Evolutionary conservation across 1,140 invertebrate species (phyloP), one percentile per base, ranked within the genome.

Genomic region (Plutomurus gul): DNA sequence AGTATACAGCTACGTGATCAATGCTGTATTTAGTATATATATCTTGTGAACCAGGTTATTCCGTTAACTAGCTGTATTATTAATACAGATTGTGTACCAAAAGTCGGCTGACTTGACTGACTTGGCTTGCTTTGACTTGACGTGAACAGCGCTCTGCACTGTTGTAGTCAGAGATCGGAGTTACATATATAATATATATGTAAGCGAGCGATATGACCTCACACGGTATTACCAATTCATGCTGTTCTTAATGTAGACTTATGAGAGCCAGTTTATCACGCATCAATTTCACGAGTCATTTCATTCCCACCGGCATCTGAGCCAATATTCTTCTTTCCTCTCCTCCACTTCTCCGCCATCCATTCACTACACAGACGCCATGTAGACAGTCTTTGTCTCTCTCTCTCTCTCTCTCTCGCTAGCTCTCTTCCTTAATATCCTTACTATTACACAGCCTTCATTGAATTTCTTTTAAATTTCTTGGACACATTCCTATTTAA

Each of bases 271-370:
- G 70, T 72, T 72, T 72, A 72, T 72, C 70, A 72, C 16, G 70
- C 70, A 72, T 72, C 70, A 72, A 72, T 72, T 72, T 72, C 70
- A 72, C 70, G 70, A 72, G 37, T 72, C 70, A 72, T 72, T 72
- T 72, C 70, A 72, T 65, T 65, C 56, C 56, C 56, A 33, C 56
- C 56, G 56, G 27, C 56, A 65, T 65, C 27, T 27, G 16, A 27
- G 27, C 25, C 56, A 65, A 65, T 65, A 65, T 65, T 65, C 56
- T 65, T 65, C 25, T 65, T 33, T 8, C 16, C 51, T 27, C 27
- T 10, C 30, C 56, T 65, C 18, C 56, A 65, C 56, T 65, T 33
- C 56, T 65, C 36, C 56, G 27, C 25, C 18, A 51, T 22, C 25
- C 47, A 51, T 22, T 51, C 47, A 51, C 47, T 22, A 22, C 25